A percentile compares a stretch with the other conserved stretches of the same genome.
Evolutionary conservation across 2,888 invertebrate genomes (phyloP).

Genomic region (Hesperia comma): DNA sequence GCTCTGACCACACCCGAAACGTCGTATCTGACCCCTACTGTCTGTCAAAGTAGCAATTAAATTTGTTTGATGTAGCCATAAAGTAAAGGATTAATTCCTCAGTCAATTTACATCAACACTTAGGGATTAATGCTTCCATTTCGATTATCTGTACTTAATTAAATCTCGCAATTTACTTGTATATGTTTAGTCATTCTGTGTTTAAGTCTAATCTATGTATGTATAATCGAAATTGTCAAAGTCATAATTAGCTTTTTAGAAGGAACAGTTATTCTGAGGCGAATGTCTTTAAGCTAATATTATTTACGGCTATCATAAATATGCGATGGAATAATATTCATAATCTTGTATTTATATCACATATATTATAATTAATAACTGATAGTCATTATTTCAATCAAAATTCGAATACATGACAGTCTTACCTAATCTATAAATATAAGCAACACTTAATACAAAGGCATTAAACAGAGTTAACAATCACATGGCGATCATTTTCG

Average conservation of each 20-base stretch:
- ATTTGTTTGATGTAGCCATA: constrained; percentile 74
- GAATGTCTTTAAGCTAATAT: too few species aligned
- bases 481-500: constrained; percentile 30
- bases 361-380: too few species aligned
- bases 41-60: constrained; percentile 83
- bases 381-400: not conserved
- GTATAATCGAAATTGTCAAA: not conserved
- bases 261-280: too few species aligned
- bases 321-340: too few species aligned
- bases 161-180: not conserved
- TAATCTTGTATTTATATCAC: too few species aligned
- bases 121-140: not conserved
- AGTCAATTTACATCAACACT: constrained; percentile 43
- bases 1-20: constrained; percentile 75
- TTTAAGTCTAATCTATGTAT: constrained; percentile 5
- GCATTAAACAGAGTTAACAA: constrained; percentile 16
- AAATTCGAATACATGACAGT: not conserved
- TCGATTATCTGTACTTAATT: not conserved
- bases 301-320: too few species aligned
- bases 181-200: not conserved
- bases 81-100: constrained; percentile 67
- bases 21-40: constrained; percentile 67
- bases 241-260: too few species aligned
- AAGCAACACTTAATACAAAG: constrained; percentile 2
- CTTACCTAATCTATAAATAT: not conserved